Conservation (phyloP, 1,140 invertebrate genomes). For the Drosophila sproati region DNA sequence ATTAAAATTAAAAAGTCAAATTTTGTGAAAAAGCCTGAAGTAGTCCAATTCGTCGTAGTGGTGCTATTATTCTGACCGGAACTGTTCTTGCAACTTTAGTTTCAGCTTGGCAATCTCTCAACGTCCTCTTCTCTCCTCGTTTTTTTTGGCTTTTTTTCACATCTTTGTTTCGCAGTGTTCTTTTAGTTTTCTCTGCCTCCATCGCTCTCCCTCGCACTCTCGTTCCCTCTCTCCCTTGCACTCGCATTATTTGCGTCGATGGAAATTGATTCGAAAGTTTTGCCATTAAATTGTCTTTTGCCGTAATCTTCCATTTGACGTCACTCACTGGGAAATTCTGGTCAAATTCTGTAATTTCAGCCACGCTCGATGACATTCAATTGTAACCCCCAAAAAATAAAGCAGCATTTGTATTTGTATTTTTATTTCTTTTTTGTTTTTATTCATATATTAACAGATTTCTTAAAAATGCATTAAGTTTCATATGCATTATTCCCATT, state of each 20-base stretch:
- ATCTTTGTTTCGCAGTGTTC: conserved; percentile 21
- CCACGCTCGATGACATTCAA: not conserved
- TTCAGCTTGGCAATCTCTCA: conserved; percentile 42
- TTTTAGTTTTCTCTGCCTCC: too few relatives aligned
- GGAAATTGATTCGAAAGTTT: conserved; percentile 81
- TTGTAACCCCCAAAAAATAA: not conserved
- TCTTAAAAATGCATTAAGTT: conserved; percentile 79
- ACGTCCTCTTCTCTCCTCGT: conserved; percentile 13
- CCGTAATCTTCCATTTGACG: conserved; percentile 61
- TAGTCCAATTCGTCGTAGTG: too few relatives aligned
- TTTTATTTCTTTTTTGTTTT: conserved; percentile 53
- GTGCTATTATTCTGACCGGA: too few relatives aligned
- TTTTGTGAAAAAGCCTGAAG: too few relatives aligned
- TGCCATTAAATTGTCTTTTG: conserved; percentile 80
- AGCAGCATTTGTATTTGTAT: conserved; percentile 18
- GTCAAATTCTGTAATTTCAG: not conserved
- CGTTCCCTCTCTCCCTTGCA: too few relatives aligned
- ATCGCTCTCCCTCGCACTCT: too few relatives aligned
- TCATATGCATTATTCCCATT: conserved; percentile 68
- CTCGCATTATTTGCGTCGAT: conserved; percentile 38
- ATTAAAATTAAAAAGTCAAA: too few relatives aligned
- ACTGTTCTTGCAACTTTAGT: not conserved
- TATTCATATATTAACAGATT: conserved; percentile 83
- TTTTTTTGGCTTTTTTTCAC: conserved; percentile 1
- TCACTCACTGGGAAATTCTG: conserved; percentile 14